Conservation (phyloP, 1,140 invertebrate species). For the Neodiprion lecontei region DNA sequence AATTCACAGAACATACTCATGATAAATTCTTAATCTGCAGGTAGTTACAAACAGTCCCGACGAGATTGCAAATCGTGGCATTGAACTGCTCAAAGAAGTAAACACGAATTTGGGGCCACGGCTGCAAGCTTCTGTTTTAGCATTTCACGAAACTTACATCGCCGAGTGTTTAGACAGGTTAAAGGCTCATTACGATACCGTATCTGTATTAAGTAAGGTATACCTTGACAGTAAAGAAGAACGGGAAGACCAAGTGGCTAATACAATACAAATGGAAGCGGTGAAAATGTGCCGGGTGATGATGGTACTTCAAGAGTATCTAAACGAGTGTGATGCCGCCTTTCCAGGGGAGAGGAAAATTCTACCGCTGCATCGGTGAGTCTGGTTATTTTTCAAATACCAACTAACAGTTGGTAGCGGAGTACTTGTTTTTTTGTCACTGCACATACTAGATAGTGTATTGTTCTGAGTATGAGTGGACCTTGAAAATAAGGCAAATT, state of each 20-base stretch:
- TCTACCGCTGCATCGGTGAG: constrained; percentile 82
- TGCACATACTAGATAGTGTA: too few species aligned
- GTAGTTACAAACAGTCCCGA: constrained; percentile 88
- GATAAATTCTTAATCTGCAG: constrained; percentile 50
- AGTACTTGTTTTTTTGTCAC: too few species aligned
- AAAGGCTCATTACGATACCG: constrained; percentile 81
- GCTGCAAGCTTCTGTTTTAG: constrained; percentile 76
- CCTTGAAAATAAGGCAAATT: too few species aligned
- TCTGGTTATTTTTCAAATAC: not conserved
- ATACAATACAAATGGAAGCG: constrained; percentile 72
- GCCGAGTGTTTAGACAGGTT: constrained; percentile 88
- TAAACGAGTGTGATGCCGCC: constrained; percentile 93
- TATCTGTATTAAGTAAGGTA: constrained; percentile 68
- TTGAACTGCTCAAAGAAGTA: constrained; percentile 91
- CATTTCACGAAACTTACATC: constrained; percentile 90
- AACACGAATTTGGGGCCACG: constrained; percentile 91
- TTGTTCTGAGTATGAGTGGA: too few species aligned
- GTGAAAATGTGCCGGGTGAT: constrained; percentile 92
- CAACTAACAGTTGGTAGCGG: too few species aligned
- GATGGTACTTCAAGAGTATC: constrained; percentile 94
- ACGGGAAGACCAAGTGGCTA: constrained; percentile 44
- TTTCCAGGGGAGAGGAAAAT: constrained; percentile 90
- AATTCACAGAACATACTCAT: not conserved
- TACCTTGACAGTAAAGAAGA: constrained; percentile 62
- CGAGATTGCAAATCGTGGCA: constrained; percentile 90